Evolutionary conservation across 1,140 invertebrate genomes (phyloP).

Genomic region (Mya arenaria): DNA sequence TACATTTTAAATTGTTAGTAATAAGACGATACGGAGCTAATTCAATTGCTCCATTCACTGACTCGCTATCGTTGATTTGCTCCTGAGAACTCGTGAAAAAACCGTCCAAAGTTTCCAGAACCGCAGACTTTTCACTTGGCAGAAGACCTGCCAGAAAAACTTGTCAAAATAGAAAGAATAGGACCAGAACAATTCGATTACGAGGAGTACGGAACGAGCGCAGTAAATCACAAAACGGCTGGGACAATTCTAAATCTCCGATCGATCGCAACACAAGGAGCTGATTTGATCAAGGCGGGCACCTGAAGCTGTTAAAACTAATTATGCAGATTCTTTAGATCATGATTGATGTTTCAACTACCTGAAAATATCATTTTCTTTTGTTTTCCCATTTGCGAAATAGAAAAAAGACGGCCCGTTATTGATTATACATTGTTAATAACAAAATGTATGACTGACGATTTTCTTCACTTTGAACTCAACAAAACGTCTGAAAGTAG

Average conservation of each 20-base stretch:
- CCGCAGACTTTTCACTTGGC: too few species aligned
- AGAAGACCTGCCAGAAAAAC: slow-evolving; percentile 9
- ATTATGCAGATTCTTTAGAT: slow-evolving; percentile 47
- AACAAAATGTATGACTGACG: too few species aligned
- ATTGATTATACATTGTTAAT: too few species aligned
- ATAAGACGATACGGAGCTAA: slow-evolving; percentile 44
- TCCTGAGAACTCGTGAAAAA: too few species aligned
- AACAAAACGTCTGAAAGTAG: too few species aligned
- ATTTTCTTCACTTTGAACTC: too few species aligned
- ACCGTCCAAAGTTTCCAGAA: too few species aligned
- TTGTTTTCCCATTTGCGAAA: slow-evolving; percentile 43
- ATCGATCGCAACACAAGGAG: slow-evolving; percentile 15
- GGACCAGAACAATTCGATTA: slow-evolving; percentile 48
- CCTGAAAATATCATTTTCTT: slow-evolving; percentile 48
- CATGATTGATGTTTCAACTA: slow-evolving; percentile 39
- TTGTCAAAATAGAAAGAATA: slow-evolving; percentile 6
- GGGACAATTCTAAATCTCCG: slow-evolving; percentile 7
- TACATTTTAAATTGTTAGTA: slow-evolving; percentile 57
- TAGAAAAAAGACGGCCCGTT: too few species aligned
- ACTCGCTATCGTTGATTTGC: too few species aligned
- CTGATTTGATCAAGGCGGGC: slow-evolving; percentile 34
- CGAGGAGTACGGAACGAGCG: not conserved
- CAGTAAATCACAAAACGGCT: slow-evolving; percentile 47
- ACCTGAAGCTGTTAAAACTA: slow-evolving; percentile 48
- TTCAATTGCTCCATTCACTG: slow-evolving; percentile 51